Evolutionary conservation across 2,888 invertebrate genomes (phyloP), one percentile per base, ranked within the genome.

Genomic region (Tridacna gigas): DNA sequence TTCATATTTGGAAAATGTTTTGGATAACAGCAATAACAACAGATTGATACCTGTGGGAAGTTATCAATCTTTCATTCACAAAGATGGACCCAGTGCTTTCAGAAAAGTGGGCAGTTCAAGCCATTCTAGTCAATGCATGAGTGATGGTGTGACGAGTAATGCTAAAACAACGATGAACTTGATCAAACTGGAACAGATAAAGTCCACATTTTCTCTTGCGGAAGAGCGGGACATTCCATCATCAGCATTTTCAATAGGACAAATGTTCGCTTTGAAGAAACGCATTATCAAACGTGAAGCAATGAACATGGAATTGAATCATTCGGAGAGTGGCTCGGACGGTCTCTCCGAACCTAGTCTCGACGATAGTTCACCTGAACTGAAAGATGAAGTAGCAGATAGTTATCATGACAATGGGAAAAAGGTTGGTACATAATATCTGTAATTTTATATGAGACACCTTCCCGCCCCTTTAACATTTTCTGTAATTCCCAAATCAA

Each of bases 131-230:
- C 76, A 77, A 61, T 20, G 22, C 63, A 63, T 18, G 13, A 79
- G 77, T 45, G 80, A 80, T 20, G 56, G 45, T 37, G 73, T 22
- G 22, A 67, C 65, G 67, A 73, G 63, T 63, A 63, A 73, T 37
- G 37, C 74, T 47, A 79, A 74, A 71, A 77, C 77, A 28, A 71
- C 71, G 20, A 37, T 79, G 66, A 82, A 82, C 77, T 76, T 91
- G 51, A 91, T 92, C 9, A 91, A 91, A 75, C 88, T 92, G n/a
- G 90, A 91, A 83, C 90, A 91, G 82, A 91, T 92, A 22, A 88
- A 90, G 67, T 91, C 91, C n/a, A 91, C 90, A 45, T 92, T 90
- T 77, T 83, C 86, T 0, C 83, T 89, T 60, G 76, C 88, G 0
- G 81, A 78, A 56, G 84, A 85, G 37, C 65, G 48, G 25, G 74